A percentile compares a stretch with the other conserved stretches of the same genome.
Conservation (phyloP, 2,113 vertebrate genomes). For the Penelope pileata region DNA sequence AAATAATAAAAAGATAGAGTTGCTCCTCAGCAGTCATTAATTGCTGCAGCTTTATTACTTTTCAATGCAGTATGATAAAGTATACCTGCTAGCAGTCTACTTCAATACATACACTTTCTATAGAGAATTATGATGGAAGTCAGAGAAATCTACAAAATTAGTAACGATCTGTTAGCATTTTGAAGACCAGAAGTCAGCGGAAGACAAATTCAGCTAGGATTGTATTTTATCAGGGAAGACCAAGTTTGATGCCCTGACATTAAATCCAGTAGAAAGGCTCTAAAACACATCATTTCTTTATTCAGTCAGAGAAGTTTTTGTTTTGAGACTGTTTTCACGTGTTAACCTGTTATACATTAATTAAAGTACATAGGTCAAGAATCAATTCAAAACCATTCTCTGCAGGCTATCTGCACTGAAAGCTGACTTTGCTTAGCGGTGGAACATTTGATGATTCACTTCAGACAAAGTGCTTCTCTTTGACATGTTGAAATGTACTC, state of each 20-base stretch:
- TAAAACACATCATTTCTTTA: neutral
- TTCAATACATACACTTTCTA: neutral
- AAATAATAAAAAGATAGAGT: neutral
- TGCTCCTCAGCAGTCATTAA: neutral
- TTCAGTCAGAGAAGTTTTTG: neutral
- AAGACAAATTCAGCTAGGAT: neutral
- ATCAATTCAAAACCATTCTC: neutral
- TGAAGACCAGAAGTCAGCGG: neutral
- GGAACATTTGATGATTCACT: neutral
- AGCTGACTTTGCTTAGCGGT: neutral
- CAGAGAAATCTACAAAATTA: neutral
- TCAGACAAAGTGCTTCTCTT: neutral
- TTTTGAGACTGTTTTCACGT: neutral
- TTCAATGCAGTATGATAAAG: neutral
- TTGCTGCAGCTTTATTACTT: neutral
- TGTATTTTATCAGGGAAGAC: neutral
- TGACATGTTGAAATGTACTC: neutral
- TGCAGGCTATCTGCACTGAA: neutral
- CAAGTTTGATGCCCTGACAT: neutral
- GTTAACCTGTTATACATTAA: neutral
- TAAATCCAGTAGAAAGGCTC: neutral
- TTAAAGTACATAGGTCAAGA: neutral
- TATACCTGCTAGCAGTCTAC: neutral
- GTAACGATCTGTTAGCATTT: neutral
- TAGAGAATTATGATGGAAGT: neutral